Evolutionary conservation across 2,888 invertebrate genomes (phyloP), one percentile per base, ranked within the genome.

Genomic region (Parapristionchus giblindavisi): DNA sequence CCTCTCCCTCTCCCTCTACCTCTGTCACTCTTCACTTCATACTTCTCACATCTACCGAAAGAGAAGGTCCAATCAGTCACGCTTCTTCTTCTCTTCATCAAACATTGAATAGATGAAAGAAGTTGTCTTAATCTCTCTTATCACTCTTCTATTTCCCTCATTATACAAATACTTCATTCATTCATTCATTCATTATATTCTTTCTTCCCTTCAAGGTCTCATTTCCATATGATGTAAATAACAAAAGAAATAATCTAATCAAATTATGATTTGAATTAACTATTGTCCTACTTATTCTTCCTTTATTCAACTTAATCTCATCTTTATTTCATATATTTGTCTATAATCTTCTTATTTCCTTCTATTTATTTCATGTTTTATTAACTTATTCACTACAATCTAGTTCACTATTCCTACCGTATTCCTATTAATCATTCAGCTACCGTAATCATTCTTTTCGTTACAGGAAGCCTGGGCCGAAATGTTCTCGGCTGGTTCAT

Each of bases 31-130:
- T 32, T 43, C 38, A 43, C 63, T 43, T 65, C 27, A 65, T 60
- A 36, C n/a, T n/a, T n/a, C n/a, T n/a, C n/a, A n/a, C n/a, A n/a
- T n/a, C n/a, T n/a, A n/a, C 60, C 60, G 60, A 60, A 60, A 60
- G 60, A 60, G 60, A 60, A n/a, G 36, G 43, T 27, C 60, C 32
- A 36, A 60, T 60, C 60, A 60, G 60, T 60, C 60, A 60, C 36
- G 60, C 60, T 60, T 60, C 60, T 60, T n/a, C 29, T 32, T 56
- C 56, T 56, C 56, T 60, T 29, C n/a, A 60, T 34, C 60, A 60
- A 60, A 60, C 60, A 60, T 60, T 60, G 34, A 29, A 8, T 36
- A 29, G 36, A 36, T 36, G 34, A 60, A 58, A 29, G 58, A 24
- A 36, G 36, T 60, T 36, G 36, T 60, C 60, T 60, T 36, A 2